Base-by-base conservation (phyloP, 2,113 vertebrate genomes). In the Channa maculata region DNA sequence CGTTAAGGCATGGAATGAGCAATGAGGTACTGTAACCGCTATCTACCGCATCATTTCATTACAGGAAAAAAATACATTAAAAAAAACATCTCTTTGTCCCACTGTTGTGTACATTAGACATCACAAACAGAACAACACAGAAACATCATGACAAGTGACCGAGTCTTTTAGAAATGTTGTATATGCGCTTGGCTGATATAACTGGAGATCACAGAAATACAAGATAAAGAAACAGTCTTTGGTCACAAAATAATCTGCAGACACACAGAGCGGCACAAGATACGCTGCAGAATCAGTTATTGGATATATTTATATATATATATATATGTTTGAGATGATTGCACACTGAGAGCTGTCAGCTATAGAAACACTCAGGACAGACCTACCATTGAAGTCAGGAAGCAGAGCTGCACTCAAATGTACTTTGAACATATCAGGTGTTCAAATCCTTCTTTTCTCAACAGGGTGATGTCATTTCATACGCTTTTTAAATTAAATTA, bases 1-100 rank as follows among this genome's bases (percentile, higher is more conserved):
- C 36, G 46, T 83, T 86, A 89, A 91, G 87, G 88, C 91, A 54
- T 86, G 84, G 38, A 84, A 86, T 66, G 78, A 83, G 48, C 69
- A 39, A 78, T 5, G 71, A 89, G 83, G 83, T 80, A 24, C 24
- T 24, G 24, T 24, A 68, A 78, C 71, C 2, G 37, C 58, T 24
- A 68, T 65, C 57, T 61, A 78, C 86, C 75, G 80, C 78, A 77
- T 77, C 7, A 37, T 24, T 54, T 64, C n/a, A 46, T 79, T 71
- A 76, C 71, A 24, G 24, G 24, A 24, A 24, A 24, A 83, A 66
- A 62, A 43, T 41, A 34, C 41, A n/a, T 44, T 24, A 46, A 34
- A 24, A 54, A n/a, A 15, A 5, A 33, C 66, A 36, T 51, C 49
- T 62, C 50, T 55, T 57, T 6, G 41, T 11, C 10, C 24, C 37